These are phyloP conservation scores for Limnephilus marmoratus DNA, from an alignment of 2,888 invertebrate genomes.

Conservation along the genomic window DNA sequence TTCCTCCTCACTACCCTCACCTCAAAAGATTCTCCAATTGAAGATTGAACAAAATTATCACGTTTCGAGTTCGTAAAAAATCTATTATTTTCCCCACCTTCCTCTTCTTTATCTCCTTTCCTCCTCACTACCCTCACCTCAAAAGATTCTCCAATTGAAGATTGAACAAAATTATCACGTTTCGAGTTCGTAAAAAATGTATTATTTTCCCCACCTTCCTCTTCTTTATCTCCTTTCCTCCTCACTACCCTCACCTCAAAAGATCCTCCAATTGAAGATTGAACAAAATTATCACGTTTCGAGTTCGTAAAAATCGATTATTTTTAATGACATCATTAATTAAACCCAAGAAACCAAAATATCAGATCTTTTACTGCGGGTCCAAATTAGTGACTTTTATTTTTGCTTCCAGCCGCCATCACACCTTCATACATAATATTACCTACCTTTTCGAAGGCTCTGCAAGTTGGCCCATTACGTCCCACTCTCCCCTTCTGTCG, in stretches of 20 bases:
- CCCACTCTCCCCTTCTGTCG: constrained; percentile 52
- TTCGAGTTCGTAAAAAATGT: not conserved
- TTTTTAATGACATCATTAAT: not conserved
- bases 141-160: no score
- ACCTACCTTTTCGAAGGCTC: not conserved
- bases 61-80: not conserved
- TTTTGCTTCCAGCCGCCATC: not conserved
- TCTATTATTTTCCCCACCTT: not conserved
- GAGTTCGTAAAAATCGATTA: not conserved
- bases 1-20: no score
- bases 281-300: not conserved
- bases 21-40: no score
- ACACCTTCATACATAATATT: constrained; percentile 20
- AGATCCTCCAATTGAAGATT: no score
- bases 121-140: no score
- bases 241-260: no score
- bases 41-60: not conserved
- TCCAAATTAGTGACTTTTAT: constrained; percentile 25
- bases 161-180: not conserved
- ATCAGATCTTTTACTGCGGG: not conserved
- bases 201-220: no score
- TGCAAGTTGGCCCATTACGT: constrained; percentile 44
- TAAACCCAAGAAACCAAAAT: not conserved
- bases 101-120: no score
- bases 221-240: no score